Base-by-base conservation (phyloP, 2,888 invertebrate species). In the Drosophila prolongata region DNA sequence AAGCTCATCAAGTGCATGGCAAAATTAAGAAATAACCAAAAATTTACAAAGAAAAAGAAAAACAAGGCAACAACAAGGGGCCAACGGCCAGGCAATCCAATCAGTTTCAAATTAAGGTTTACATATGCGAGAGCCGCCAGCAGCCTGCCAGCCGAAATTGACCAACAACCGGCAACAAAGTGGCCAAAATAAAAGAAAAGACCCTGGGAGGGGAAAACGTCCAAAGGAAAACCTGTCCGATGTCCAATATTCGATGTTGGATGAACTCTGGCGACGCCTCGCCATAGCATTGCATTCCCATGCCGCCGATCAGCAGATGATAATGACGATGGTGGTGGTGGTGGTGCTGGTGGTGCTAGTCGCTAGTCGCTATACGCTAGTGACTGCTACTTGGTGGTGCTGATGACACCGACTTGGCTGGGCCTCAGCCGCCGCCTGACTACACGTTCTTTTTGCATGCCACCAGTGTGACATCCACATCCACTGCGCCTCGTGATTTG, bases 71-170 rank as follows among this genome's bases (percentile, higher is more conserved):
- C 80, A 75, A 62, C 69, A 47, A 68, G 62, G 35, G 68, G 60
- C 76, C 71, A 78, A 79, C 61, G 60, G 56, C 77, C 62, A 65
- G 54, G 61, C 83, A 85, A 86, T 78, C 88, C 80, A 83, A 83
- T 83, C 88, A 83, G 88, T 82, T 86, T 86, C 86, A 76, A 83
- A 83, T 83, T 83, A 83, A 86, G 78, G 83, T 82, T 82, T 79
- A 79, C 80, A 86, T 81, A 80, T 79, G 87, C 71, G 75, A 79
- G 40, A 46, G 44, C 13, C 77, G 66, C 72, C 77, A 78, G 68
- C 68, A 67, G 65, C 46, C 65, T 38, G 44, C 42, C 80, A 68
- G 55, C 35, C 57, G 57, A 61, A 76, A 75, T 83, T 88, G 78
- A 82, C 89, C 89, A 88, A 84, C 64, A 74, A 65, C 71, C 71